phyloP scores from a whole-genome alignment of 2,113 vertebrate species.

The Grantiella picta region DNA sequence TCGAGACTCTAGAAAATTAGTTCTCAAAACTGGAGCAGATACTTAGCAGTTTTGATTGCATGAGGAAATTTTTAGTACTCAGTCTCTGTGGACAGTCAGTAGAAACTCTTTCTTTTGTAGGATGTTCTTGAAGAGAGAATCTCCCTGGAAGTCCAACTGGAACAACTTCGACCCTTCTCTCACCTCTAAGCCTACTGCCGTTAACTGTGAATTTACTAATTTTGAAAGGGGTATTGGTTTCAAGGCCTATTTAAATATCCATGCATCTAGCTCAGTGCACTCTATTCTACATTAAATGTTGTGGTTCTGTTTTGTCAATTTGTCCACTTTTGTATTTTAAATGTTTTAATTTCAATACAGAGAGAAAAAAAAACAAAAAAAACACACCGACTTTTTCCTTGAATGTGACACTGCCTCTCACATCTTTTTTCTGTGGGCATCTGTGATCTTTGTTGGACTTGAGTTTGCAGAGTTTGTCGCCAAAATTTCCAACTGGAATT shows the following conservation, averaged over 20 bases:
- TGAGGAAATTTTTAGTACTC: not conserved
- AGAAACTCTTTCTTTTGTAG: constrained; percentile 72
- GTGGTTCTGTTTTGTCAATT: constrained; percentile 74
- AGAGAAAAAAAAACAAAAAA: constrained; percentile 52
- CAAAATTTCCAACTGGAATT: constrained; percentile 48
- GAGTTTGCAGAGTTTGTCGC: constrained; percentile 41
- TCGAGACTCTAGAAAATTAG: not conserved
- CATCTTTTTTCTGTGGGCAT: constrained; percentile 18
- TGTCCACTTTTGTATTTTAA: constrained; percentile 79
- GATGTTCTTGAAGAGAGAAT: constrained; percentile 98
- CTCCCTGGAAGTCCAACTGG: constrained; percentile 98
- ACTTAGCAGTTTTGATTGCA: not conserved
- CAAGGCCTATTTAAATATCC: constrained; percentile 78
- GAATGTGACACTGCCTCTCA: constrained; percentile 57
- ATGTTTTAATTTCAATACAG: constrained; percentile 79
- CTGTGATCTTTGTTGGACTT: constrained; percentile 10
- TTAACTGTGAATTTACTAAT: constrained; percentile 79
- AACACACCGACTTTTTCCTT: constrained; percentile 29
- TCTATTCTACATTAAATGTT: constrained; percentile 73
- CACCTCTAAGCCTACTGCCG: constrained; percentile 87
- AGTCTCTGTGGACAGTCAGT: not conserved
- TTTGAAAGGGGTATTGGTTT: constrained; percentile 74
- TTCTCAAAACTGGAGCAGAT: not conserved
- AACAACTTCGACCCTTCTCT: constrained; percentile 98
- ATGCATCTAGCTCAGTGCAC: constrained; percentile 74